Base-by-base conservation (phyloP, 2,113 vertebrate species). In the Anguilla rostrata region DNA sequence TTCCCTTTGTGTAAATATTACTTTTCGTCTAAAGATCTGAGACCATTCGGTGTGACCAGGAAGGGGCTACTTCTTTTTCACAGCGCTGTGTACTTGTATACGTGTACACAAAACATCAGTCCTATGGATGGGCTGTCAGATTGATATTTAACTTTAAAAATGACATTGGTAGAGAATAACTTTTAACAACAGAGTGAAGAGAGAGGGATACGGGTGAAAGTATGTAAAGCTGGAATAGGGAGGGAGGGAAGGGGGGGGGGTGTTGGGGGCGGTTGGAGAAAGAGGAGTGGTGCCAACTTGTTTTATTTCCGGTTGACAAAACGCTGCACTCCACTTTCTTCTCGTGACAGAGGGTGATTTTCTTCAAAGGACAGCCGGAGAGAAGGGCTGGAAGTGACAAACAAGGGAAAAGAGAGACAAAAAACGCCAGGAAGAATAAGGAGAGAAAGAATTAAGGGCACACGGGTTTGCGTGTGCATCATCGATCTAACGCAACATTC, bases 271-370 rank as follows among this genome's bases (percentile, higher is more conserved):
- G 75, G 81, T 22, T 81, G 8, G 3, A 8, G 49, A 2, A 20
- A 46, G 53, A 34, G 49, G 63, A 34, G 6, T 41, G 34, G 43
- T 91, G 90, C 85, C 87, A 89, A 84, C 89, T 88, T 91, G 78
- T 91, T 86, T 91, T 91, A 92, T 91, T 90, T 93, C 91, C 91
- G 92, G 89, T 92, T 93, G 90, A 93, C 87, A 88, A 92, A 90
- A 91, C 86, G 39, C 90, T 83, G 26, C 83, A 81, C 88, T 87
- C 80, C 56, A 81, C 60, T 66, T 20, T 79, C 75, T 80, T 83
- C 43, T 91, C 88, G 2, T 53, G 49, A 53, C 49, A 53, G 49
- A 53, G 49, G 83, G 75, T 79, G 78, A 84, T 80, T 89, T 63
- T 78, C 84, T 60, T 86, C 83, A 81, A 75, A 66, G n/a, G 34